Percentiles rank a stretch among this genome's conserved stretches.
Evolutionary conservation across 2,797 vertebrate genomes (phyloP).

Genomic region (Chlorospingus semifuscus): DNA sequence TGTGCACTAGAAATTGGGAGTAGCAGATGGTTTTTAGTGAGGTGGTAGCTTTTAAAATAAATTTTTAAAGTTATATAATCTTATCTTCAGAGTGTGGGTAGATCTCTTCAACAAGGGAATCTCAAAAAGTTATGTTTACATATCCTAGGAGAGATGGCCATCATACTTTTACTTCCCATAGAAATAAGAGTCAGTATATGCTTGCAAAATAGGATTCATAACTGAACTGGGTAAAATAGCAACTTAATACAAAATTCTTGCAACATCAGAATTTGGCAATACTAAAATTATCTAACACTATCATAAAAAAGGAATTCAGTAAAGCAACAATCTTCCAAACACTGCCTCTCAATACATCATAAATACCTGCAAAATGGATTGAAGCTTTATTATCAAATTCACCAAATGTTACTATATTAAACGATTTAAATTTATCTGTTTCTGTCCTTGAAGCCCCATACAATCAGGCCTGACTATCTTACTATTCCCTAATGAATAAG

Average conservation of each 20-base stretch:
- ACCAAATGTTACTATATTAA: not conserved
- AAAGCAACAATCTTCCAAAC: not conserved
- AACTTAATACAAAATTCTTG: not conserved
- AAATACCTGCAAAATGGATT: not conserved
- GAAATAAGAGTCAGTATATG: not conserved
- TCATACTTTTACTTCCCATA: not conserved
- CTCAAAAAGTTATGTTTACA: not conserved
- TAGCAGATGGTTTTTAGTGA: not conserved
- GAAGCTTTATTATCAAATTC: not conserved
- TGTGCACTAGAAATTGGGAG: not conserved
- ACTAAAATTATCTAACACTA: not conserved
- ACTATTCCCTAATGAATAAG: not conserved
- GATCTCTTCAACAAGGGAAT: not conserved
- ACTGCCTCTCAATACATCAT: not conserved
- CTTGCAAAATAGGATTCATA: not conserved
- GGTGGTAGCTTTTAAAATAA: not conserved
- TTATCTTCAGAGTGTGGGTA: not conserved
- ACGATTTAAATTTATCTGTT: not conserved
- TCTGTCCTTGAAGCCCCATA: not conserved
- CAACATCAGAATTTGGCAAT: not conserved
- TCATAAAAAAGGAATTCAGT: not conserved
- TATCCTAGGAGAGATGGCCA: not conserved
- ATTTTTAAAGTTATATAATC: slow-evolving; percentile 11
- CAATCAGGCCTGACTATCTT: not conserved
- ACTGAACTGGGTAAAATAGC: not conserved